Percentiles rank a stretch among this genome's conserved stretches.
Evolutionary conservation across 2,113 vertebrate species (phyloP).

Genomic region (Climacteris rufus): DNA sequence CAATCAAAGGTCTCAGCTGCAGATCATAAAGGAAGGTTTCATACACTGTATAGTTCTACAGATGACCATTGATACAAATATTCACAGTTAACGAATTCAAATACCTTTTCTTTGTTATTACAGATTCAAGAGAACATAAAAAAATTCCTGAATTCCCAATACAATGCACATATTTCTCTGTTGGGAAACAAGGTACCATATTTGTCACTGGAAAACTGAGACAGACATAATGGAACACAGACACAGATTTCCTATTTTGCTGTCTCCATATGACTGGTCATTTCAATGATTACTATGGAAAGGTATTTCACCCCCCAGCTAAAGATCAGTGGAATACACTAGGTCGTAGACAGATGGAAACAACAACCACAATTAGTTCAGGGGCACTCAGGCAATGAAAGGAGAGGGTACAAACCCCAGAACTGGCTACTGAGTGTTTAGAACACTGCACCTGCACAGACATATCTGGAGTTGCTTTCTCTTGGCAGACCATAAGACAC

Average conservation of each 20-base stretch:
- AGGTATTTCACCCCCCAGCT: neutral
- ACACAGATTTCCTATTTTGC: neutral
- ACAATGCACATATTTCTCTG: neutral
- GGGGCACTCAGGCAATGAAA: neutral
- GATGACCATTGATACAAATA: constrained; percentile 24
- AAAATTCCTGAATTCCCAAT: neutral
- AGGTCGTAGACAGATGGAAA: neutral
- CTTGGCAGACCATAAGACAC: neutral
- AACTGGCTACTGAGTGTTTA: neutral
- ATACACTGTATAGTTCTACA: neutral
- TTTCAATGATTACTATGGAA: neutral
- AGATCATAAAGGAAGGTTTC: constrained; percentile 30
- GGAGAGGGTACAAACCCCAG: neutral
- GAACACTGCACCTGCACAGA: neutral
- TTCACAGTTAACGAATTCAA: neutral
- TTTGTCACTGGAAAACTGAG: neutral
- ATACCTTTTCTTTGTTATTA: neutral
- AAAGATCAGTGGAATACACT: neutral
- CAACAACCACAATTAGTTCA: neutral
- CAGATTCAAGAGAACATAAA: neutral
- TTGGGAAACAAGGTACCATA: neutral
- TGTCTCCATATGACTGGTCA: neutral
- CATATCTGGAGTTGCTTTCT: neutral
- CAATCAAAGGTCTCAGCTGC: constrained; percentile 61
- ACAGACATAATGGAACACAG: neutral